Conservation (phyloP, 2,888 invertebrate species). For the Abscondita cerata region DNA sequence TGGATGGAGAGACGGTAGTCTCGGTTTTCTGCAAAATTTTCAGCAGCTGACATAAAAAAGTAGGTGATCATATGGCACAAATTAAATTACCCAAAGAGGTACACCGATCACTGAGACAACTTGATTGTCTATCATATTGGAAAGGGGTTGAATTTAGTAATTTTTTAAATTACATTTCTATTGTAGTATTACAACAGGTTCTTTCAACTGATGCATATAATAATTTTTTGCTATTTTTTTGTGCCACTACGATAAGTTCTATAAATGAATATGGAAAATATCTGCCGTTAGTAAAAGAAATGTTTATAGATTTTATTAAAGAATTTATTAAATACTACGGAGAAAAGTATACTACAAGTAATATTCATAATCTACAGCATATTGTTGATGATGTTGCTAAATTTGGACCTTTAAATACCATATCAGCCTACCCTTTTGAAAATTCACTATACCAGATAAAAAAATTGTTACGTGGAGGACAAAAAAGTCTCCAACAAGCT, state of each 20-base stretch:
- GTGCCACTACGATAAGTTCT: background rate
- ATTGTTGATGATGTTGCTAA: background rate
- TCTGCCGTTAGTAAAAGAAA: background rate
- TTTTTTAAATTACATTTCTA: background rate
- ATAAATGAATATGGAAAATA: background rate
- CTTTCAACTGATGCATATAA: background rate
- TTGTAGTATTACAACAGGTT: background rate
- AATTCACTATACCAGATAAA: background rate
- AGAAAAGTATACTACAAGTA: background rate
- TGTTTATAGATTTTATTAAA: background rate
- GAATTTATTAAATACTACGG: background rate
- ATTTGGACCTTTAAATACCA: background rate
- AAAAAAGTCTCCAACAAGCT: background rate
- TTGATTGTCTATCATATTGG: background rate
- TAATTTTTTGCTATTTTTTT: background rate
- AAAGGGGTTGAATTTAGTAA: background rate
- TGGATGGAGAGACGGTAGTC: background rate
- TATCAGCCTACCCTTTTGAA: too few species aligned
- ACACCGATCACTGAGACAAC: background rate
- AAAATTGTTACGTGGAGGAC: background rate
- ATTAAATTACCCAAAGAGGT: background rate
- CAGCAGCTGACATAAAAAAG: background rate
- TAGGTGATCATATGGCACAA: background rate
- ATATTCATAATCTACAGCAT: background rate
- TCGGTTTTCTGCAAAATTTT: background rate